Conservation (phyloP, 53 echinoderm and acorn worm genomes). For the Patiria pectinifera region DNA sequence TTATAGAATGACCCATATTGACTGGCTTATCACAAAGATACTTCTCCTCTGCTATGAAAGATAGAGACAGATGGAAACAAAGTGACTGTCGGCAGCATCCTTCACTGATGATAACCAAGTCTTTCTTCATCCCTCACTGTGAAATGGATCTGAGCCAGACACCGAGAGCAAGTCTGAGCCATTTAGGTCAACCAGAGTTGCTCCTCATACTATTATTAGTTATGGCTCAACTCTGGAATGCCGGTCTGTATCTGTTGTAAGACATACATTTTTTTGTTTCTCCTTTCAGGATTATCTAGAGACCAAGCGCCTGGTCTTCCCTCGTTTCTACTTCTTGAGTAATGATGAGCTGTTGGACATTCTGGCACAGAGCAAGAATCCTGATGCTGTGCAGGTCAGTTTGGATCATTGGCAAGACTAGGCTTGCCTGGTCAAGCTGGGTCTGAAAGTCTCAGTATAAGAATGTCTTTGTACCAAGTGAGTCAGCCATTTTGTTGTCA, state of each 20-base stretch:
- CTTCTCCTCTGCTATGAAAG: too few species aligned
- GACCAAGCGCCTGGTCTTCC: slow-evolving; percentile 97
- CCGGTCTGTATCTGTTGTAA: not conserved
- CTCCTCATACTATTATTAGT: too few species aligned
- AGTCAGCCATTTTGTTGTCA: too few species aligned
- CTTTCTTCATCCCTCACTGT: too few species aligned
- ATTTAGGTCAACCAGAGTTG: too few species aligned
- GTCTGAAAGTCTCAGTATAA: not conserved
- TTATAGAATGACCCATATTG: too few species aligned
- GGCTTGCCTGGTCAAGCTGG: not conserved
- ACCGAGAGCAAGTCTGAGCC: too few species aligned
- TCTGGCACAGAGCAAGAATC: slow-evolving; percentile 98
- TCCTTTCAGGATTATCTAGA: slow-evolving; percentile 89
- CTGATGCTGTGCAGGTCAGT: slow-evolving; percentile 98
- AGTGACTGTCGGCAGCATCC: too few species aligned
- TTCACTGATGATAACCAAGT: too few species aligned
- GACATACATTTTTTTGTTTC: not conserved
- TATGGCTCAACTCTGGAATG: not conserved
- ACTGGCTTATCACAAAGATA: too few species aligned
- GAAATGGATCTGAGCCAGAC: too few species aligned
- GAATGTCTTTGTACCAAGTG: not conserved
- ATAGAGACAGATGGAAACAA: too few species aligned
- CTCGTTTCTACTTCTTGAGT: slow-evolving; percentile 98
- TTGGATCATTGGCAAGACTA: not conserved
- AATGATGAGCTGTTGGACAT: slow-evolving; percentile 99